Base-by-base conservation (phyloP, 2,113 vertebrate genomes). In the Jaculus jaculus region DNA sequence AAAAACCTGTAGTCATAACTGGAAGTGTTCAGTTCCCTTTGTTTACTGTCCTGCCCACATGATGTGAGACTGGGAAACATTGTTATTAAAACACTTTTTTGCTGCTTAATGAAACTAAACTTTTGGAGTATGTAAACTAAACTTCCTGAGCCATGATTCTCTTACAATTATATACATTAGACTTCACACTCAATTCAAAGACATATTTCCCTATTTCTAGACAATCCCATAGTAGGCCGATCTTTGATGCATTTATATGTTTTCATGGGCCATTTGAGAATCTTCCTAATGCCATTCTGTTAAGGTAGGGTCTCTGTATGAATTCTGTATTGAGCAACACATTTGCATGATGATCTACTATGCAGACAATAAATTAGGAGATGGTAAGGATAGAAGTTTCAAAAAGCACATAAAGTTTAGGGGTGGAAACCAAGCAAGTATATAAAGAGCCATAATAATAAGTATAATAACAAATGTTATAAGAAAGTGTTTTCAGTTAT, bases 281-380 rank as follows among this genome's bases (percentile, higher is more conserved):
- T 89, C 84, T 73, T 73, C n/a, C 78, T 90, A 78, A 71, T 66
- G 37, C n/a, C 51, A 37, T 86, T 87, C 54, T 88, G 81, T 80
- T 28, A 88, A 88, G 32, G 30, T 85, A 37, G 51, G 69, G 60
- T 65, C 34, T 90, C 28, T 80, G 92, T 58, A 82, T 34, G 81
- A 47, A 66, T 89, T 72, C 81, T 68, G 32, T 18, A 47, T 3
- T n/a, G 13, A 24, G 72, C 20, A 80, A 85, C 30, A 82, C 13
- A 65, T 60, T 90, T 84, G 7, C 21, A 37, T 65, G 30, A 18
- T 28, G 51, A 34, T 58, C 54, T 79, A 17, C 58, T 82, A 4
- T 63, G 63, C 7, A 60, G 65, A 37, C 26, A 94, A 32, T 72
- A 88, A 88, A 24, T 18, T 83, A 81, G 74, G 68, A 87, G 10